Evolutionary conservation across 2,113 vertebrate genomes (phyloP), one percentile per base, ranked within the genome.

Genomic region (Rhinoderma darwinii): DNA sequence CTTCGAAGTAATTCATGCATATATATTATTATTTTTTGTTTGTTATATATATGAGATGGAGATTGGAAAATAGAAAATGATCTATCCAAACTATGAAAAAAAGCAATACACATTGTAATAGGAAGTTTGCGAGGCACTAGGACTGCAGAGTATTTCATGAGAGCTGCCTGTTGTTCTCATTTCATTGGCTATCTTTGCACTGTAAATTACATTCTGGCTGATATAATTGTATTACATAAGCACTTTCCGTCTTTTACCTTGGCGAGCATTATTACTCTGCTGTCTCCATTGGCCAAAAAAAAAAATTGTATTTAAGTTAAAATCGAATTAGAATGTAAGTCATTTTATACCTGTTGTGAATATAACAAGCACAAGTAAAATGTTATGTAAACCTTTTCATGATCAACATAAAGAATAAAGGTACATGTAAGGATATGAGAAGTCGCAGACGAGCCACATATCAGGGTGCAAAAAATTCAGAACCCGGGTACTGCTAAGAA

Each of bases 241-340:
- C 54, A 78, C 30, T 86, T 66, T 66, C 41, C 39, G 15, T 63
- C 54, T 50, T 30, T 30, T 27, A 35, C n/a, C 73, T 61, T 84
- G 73, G 72, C 51, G 32, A 37, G 84, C 41, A 66, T 17, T 66
- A 25, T 63, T 41, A 7, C 84, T 84, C 2, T 20, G 51, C n/a
- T 41, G 68, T 56, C 32, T 43, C 50, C 27, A 27, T 20, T 30
- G 39, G 30, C 32, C 27, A 44, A 32, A 43, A 56, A 37, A 59
- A 56, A 84, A 70, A n/a, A 73, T 73, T 56, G 72, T 76, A 84
- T 75, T 84, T 43, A 51, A 61, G 76, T 84, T 76, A 84, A 59
- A 54, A n/a, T 63, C n/a, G 8, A 75, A 84, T 84, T 84, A 76
- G 70, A 44, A 30, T 20, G 18, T 25, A 18, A 76, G 68, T 14